Evolutionary conservation across 2,113 vertebrate species (phyloP).

Genomic region (Triplophysa siluroides): DNA sequence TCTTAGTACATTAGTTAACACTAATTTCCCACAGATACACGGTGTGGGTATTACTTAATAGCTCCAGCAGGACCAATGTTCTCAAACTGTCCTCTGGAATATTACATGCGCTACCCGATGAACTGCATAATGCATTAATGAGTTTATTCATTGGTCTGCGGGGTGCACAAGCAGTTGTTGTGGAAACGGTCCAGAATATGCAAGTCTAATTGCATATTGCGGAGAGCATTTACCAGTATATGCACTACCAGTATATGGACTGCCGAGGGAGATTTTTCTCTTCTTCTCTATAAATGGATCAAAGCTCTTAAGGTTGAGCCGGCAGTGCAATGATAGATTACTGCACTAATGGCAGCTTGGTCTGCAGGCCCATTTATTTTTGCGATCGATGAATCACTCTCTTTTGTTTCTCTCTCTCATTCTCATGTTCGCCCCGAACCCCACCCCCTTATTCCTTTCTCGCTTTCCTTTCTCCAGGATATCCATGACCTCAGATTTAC

Average conservation of each 20-base stretch:
- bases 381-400: neutral
- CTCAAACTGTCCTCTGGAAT: conserved; percentile 13
- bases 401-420: neutral
- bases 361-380: conserved; percentile 7
- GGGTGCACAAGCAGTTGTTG: conserved; percentile 36
- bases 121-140: conserved; percentile 27
- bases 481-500: conserved; percentile 95
- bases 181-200: conserved; percentile 38
- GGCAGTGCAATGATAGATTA: neutral
- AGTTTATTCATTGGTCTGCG: conserved; percentile 22
- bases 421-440: conserved; percentile 42
- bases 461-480: conserved; percentile 71
- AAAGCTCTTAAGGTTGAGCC: neutral
- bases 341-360: conserved; percentile 17
- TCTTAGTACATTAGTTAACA: conserved; percentile 32
- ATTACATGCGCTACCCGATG: conserved; percentile 3
- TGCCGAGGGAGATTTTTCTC: neutral
- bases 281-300: neutral
- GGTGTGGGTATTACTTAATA: conserved; percentile 17
- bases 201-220: neutral
- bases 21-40: conserved; percentile 22
- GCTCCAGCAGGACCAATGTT: conserved; percentile 39
- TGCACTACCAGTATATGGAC: neutral
- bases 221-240: neutral
- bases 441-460: conserved; percentile 32